Evolutionary conservation across 1,140 invertebrate species (phyloP), one percentile per base, ranked within the genome.

Genomic region (Heliconius congener): DNA sequence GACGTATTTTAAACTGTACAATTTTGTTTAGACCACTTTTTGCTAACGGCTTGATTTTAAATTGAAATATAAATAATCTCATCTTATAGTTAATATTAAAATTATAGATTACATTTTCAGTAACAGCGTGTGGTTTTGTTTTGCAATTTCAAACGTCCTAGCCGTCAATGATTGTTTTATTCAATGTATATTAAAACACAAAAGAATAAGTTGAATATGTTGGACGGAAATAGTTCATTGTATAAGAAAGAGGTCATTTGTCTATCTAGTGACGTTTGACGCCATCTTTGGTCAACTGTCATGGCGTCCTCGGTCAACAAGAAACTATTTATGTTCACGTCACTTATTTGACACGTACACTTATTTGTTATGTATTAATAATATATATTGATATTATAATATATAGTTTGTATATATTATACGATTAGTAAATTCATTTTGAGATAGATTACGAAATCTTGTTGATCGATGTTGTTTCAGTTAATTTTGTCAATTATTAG

Each of bases 401-500:
- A 81, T 84, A 84, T 90, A 87, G 86, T 86, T 86, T 82, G 83
- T 85, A 77, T 87, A 85, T 86, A 74, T 85, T 73, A 82, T 76
- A 57, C 37, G 75, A 78, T 16, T 75, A 81, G 78, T 52, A 84
- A 83, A 83, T 39, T 39, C 71, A 71, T 39, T 37, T 85, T 75
- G 73, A 82, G 79, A 81, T 91, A 89, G 86, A 85, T 90, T 89
- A 89, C 87, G 83, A 89, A 88, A 88, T 83, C 86, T 90, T 90
- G 91, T 93, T 90, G 82, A 86, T 84, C 81, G 81, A 85, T 84
- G 87, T 91, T 89, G 84, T 89, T 94, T 92, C 86, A 83, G 85
- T 93, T 91, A 85, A 84, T 92, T 92, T 91, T 88, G 91, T 94
- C 92, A 94, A 94, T 94, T 93, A 93, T 82, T 86, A 83, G 18